Evolutionary conservation across 2,797 vertebrate species (phyloP), one percentile per base, ranked within the genome.

Genomic region (Apodemus agrarius): DNA sequence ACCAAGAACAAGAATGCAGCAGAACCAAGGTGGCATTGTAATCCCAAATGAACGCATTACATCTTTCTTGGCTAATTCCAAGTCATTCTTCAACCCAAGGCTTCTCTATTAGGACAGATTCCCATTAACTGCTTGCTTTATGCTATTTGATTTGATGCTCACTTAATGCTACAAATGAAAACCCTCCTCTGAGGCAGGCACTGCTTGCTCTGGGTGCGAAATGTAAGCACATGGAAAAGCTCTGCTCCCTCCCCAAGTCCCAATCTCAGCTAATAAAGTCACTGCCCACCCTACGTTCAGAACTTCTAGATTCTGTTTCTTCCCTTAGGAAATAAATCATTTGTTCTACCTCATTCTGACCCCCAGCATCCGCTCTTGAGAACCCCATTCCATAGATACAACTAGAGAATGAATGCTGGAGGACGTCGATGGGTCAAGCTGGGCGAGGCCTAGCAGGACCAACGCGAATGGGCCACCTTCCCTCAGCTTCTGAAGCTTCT

Each of bases 381-480:
- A 90, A 57, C 29, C 3, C 31, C 22, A 83, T 12, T 46, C 59
- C 5, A 34, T 2, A 67, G 21, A 43, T 92, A 17, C 40, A 85
- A 2, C 22, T 16, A 82, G 24, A 82, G 34, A 80, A 84, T 11
- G 43, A 63, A 86, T 34, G 26, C 0, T 0, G 0, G 31, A 69
- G 19, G 59, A 6, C 0, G 1, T 6, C 29, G 16, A 31, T 84
- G 14, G 3, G 0, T 84, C 65, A 85, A 31, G 69, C 3, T 3
- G 2, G 59, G 46, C 29, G 52, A 21, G 17, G 21, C 54, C 22
- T 81, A 49, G 2, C 0, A 19, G 43, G 11, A 43, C 59, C 16
- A 9, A 89, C 7, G 43, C 9, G 24, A 22, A 85, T 3, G 3
- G 7, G 14, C n/a, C 1, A 22, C 3, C 6, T n/a, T 75, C 65